These are phyloP conservation scores for Clarias fuscus DNA, from an alignment of 2,797 vertebrate genomes.

Conservation along the genomic window DNA sequence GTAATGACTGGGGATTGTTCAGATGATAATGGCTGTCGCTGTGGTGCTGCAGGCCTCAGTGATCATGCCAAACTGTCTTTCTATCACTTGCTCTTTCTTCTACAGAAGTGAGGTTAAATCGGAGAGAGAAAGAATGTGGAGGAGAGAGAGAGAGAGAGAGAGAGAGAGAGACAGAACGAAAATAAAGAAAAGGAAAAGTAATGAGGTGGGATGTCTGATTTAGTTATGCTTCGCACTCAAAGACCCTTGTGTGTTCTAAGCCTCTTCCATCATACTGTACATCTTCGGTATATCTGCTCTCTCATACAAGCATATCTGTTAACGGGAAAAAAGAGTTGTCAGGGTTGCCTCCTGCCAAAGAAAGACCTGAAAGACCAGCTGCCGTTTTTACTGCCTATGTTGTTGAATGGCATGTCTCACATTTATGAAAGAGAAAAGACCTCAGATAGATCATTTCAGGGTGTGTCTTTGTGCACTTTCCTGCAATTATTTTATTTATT, in stretches of 20 bases:
- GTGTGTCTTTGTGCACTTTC: background rate
- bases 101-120: conserved; percentile 25
- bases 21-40: conserved; percentile 32
- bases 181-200: conserved; percentile 32
- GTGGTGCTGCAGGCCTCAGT: background rate
- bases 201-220: conserved; percentile 58
- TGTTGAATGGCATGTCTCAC: conserved; percentile 28
- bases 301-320: conserved; percentile 69
- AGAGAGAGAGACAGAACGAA: conserved; percentile 27
- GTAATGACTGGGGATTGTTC: conserved; percentile 44
- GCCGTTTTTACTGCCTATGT: conserved; percentile 59
- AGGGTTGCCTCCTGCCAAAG: conserved; percentile 58
- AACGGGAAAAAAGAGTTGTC: conserved; percentile 59
- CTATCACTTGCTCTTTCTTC: conserved; percentile 1
- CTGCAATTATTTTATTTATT: background rate
- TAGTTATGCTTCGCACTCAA: conserved; percentile 60
- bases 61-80: conserved; percentile 24
- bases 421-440: background rate
- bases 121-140: background rate
- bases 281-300: conserved; percentile 49
- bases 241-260: conserved; percentile 52
- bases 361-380: conserved; percentile 57
- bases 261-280: background rate
- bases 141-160: conserved; percentile 25
- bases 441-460: background rate